Conservation (phyloP, 1,140 invertebrate genomes). For the Scaptomyza graminum region DNA sequence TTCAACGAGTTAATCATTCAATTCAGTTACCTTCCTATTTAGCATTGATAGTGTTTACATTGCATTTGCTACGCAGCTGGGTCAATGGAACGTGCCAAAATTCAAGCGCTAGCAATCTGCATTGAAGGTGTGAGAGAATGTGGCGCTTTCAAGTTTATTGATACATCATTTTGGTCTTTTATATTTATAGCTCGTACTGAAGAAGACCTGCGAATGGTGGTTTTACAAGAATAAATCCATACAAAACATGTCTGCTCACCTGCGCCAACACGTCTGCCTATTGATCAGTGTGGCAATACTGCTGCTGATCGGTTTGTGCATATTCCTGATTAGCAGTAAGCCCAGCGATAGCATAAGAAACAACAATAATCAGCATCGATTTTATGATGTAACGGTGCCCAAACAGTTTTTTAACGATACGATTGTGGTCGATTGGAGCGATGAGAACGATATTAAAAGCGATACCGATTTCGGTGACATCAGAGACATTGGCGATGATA, state of each 20-base stretch:
- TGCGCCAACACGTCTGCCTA: conserved; percentile 54
- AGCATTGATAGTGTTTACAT: background rate
- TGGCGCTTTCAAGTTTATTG: conserved; percentile 21
- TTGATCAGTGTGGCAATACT: conserved; percentile 27
- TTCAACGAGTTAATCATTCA: conserved; percentile 48
- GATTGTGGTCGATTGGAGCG: conserved; percentile 15
- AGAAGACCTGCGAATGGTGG: conserved; percentile 78
- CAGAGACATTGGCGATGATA: conserved; percentile 62
- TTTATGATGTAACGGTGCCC: conserved; percentile 16
- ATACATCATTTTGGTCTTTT: conserved; percentile 4
- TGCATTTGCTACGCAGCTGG: conserved; percentile 5
- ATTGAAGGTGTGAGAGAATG: conserved; percentile 68
- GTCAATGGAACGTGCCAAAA: conserved; percentile 56
- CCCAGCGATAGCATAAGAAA: conserved; percentile 2
- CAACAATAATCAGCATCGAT: background rate
- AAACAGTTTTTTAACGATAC: conserved; percentile 40
- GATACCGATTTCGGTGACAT: conserved; percentile 25
- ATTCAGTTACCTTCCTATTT: conserved; percentile 22
- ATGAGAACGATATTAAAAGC: conserved; percentile 36
- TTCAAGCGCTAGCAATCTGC: conserved; percentile 28
- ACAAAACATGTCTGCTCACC: conserved; percentile 76
- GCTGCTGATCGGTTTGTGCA: conserved; percentile 23
- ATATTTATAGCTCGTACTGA: conserved; percentile 72
- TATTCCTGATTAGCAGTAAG: conserved; percentile 13
- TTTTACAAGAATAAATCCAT: conserved; percentile 64